Base-by-base conservation (phyloP, 1,140 invertebrate genomes). In the Pogonomyrmex californicus region DNA sequence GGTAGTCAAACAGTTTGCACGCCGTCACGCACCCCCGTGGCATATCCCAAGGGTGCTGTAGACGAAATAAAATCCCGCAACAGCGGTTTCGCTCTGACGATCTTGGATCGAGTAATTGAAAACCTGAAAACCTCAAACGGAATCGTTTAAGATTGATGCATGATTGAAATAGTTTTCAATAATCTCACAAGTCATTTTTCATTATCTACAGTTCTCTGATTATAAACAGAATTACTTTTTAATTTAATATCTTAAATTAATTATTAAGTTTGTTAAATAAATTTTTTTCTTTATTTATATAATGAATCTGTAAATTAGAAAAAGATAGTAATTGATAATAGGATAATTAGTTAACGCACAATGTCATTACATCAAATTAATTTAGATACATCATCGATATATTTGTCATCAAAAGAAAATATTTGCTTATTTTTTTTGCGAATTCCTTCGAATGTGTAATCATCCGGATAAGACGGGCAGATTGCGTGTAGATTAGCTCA, bases 1-100 rank as follows among this genome's bases (percentile, higher is more conserved):
- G 91, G 94, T 95, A 94, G 94, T 90, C 93, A 94, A 95, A 94
- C 93, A 93, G 88, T 90, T 89, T 90, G 85, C 89, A 79, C 90
- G 75, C 70, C 85, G 90, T 77, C 75, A 89, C 83, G 68, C 90
- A 82, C 71, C 90, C 87, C 62, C 85, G 73, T 85, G 70, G n/a
- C 33, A 68, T 73, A 81, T 91, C 90, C 90, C 90, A 86, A 54
- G 89, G 85, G 90, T 78, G 51, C 23, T 63, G 66, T 73, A 14
- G 86, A 51, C 65, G 56, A 85, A 85, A 79, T 78, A 85, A 90
- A 89, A 87, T 79, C 73, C 44, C 41, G 56, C 41, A 62, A 63
- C 86, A 51, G 38, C 14, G 63, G 36, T 81, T 47, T 36, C 2
- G 41, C 54, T 58, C 30, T 12, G 14, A 38, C 65, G 17, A 70